These are phyloP conservation scores for Argyresthia albistria DNA, from an alignment of 2,888 invertebrate species.

Conservation along the genomic window DNA sequence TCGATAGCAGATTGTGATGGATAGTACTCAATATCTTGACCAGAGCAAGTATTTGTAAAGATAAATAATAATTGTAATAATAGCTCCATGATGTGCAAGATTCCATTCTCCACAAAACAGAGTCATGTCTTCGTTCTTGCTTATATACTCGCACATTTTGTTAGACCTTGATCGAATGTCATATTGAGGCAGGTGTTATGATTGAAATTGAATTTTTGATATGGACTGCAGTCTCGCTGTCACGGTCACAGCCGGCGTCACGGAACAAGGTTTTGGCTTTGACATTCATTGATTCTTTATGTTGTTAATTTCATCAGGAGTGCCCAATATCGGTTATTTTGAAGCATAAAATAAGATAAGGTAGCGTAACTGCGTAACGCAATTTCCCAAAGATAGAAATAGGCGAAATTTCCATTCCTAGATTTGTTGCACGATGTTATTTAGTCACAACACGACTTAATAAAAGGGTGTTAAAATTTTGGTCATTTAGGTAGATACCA, in stretches of 20 bases:
- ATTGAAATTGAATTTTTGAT: constrained; percentile 65
- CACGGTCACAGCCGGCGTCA: constrained; percentile 32
- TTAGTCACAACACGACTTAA: no score
- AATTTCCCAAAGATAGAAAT: no score
- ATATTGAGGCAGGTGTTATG: constrained; percentile 51
- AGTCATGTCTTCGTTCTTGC: constrained; percentile 8
- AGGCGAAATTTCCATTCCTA: no score
- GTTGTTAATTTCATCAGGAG: neutral
- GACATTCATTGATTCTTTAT: neutral
- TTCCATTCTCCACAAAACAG: no score
- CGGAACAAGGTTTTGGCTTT: constrained; percentile 13
- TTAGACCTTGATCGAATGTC: constrained; percentile 44
- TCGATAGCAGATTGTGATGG: constrained; percentile 26
- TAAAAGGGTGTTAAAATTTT: no score
- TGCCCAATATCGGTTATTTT: neutral
- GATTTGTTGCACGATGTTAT: no score
- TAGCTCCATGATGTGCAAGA: no score
- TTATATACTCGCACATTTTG: constrained; percentile 31
- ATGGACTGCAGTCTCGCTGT: constrained; percentile 19
- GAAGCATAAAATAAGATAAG: neutral
- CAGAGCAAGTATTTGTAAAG: neutral
- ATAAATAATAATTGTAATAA: no score
- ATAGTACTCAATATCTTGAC: constrained; percentile 42
- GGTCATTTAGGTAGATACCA: no score
- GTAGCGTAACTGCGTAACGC: no score